Base-by-base conservation (phyloP, 2,888 invertebrate species). In the Acleris sparsana region DNA sequence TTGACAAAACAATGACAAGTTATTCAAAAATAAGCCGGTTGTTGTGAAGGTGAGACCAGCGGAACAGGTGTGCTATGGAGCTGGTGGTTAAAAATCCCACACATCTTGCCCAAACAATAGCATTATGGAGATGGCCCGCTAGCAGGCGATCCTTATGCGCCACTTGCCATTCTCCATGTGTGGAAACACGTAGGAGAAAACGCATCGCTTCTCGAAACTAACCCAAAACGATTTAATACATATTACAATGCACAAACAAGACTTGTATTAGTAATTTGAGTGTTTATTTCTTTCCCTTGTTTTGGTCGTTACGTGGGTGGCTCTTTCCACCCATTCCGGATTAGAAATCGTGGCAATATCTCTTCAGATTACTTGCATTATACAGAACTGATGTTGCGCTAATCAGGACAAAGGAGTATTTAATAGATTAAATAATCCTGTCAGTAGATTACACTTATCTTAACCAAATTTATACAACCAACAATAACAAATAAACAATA, bases 401-500 rank as follows among this genome's bases (percentile, higher is more conserved):
- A 17, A 53, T 53, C 44, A 52, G 46, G 51, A 44, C 56, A 52
- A 43, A 43, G 5, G 33, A 18, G 18, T 25, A n/a, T 55, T 48
- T 49, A n/a, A 44, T 44, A 25, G n/a, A 39, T 39, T 39, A 39
- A 39, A 39, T 39, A 39, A 39, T 13, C 39, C 39, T 13, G 39
- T 39, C 39, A 39, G 39, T 39, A 13, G 11, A 39, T 39, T 39
- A 39, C 39, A 39, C 39, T 39, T 39, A 39, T 39, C 39, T 52
- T 61, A 53, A 44, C n/a, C 25, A 18, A 43, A 16, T 13, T 20
- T 16, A 22, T 29, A n/a, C 46, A 20, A 18, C 52, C 74, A 62
- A 65, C 67, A 72, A 60, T 63, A 69, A 74, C 69, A 73, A 74
- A 77, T 73, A 77, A 73, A 78, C 69, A 74, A 76, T 76, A 74